These are phyloP conservation scores for Muricea muricata DNA, from an alignment of 92 coral and sea anemone species.

Conservation along the genomic window DNA sequence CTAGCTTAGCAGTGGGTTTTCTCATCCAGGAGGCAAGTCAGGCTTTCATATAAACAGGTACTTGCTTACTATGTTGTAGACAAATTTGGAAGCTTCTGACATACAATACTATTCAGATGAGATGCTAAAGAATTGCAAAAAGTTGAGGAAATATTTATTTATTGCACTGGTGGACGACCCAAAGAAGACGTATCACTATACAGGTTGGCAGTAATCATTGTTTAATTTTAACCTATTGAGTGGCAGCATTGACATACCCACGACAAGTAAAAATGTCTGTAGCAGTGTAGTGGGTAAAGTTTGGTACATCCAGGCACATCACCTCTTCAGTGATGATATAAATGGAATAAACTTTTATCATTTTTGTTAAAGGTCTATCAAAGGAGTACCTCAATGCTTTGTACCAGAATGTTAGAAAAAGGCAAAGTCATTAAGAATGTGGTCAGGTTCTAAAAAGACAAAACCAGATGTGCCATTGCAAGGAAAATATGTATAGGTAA, in stretches of 20 bases:
- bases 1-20: too few species aligned
- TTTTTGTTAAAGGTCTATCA: neutral
- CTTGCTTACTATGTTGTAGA: neutral
- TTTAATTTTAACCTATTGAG: neutral
- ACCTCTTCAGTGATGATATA: too few species aligned
- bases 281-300: too few species aligned
- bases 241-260: too few species aligned
- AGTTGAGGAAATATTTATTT: neutral
- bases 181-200: conserved; percentile 1
- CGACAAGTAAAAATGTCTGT: too few species aligned
- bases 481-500: neutral
- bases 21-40: too few species aligned
- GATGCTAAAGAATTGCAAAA: neutral
- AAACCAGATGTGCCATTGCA: neutral
- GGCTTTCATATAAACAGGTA: too few species aligned
- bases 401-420: neutral
- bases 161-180: conserved; percentile 4
- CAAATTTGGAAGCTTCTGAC: neutral
- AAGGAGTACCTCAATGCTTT: neutral
- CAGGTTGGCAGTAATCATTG: neutral
- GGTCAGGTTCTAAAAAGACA: neutral
- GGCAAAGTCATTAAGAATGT: neutral
- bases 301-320: too few species aligned
- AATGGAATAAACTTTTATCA: neutral
- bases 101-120: neutral